Base-by-base conservation (phyloP, 2,797 vertebrate genomes). In the Podarcis lilfordi region DNA sequence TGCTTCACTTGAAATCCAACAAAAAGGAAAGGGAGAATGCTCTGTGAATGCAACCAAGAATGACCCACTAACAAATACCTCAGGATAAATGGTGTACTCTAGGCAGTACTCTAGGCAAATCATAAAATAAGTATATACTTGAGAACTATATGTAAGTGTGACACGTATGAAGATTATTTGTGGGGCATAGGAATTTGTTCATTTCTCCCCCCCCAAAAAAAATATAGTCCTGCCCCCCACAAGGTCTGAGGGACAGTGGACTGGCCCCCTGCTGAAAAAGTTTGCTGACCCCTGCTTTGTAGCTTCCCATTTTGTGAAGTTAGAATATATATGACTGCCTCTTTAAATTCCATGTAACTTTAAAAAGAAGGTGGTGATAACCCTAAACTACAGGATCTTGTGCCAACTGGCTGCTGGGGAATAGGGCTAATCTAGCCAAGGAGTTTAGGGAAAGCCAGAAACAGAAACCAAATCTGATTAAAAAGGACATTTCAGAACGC, bases 401-500 rank as follows among this genome's bases (percentile, higher is more conserved):
- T 75, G 27, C 55, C 83, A 82, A 32, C 17, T 76, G 59, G 86
- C 78, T 75, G 27, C 23, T 50, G 37, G 69, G 61, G 78, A 85
- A 50, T 23, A 68, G 43, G 23, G 64, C 64, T 71, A 71, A 84
- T 88, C 35, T 35, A 79, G 43, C 40, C 83, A 85, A 55, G 85
- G 77, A 80, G 92, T 75, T 89, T 88, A 87, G 55, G 77, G 92
- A 86, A 88, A 90, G 91, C 91, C 71, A 92, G 92, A 95, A 95
- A 96, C 91, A 88, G 88, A 96, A 96, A 94, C 92, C 84, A 94
- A 95, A 94, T 90, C 90, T 93, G 93, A 93, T 95, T 95, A 93
- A 95, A 96, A 96, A 93, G 95, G 96, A 96, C 95, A 93, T 95
- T 96, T 96, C 94, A 96, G 96, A 95, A 97, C 95, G 94, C 93